A percentile compares a stretch with the other conserved stretches of the same genome.
These are phyloP conservation scores for Scaptomyza reducta DNA, from an alignment of 2,888 invertebrate species.

Conservation along the genomic window DNA sequence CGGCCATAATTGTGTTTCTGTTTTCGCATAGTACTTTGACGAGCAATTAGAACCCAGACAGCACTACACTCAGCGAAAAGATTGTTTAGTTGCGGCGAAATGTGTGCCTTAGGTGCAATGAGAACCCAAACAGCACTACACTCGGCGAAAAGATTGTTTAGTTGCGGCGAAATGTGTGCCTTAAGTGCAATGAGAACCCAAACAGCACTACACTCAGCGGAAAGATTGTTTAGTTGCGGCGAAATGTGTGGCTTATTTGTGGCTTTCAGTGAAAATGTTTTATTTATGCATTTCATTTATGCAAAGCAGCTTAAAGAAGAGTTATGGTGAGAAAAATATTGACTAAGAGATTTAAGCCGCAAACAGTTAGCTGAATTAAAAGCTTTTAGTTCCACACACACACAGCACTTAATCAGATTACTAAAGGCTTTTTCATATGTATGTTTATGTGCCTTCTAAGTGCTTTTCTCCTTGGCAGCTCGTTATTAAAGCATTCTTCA, in stretches of 20 bases:
- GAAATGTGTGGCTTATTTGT: not conserved
- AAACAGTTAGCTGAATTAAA: not conserved
- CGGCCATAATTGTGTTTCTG: no score
- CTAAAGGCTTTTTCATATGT: not conserved
- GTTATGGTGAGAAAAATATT: not conserved
- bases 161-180: not conserved
- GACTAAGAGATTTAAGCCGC: not conserved
- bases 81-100: not conserved
- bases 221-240: not conserved
- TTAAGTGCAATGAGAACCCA: not conserved
- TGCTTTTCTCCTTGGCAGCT: not conserved
- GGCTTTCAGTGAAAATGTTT: not conserved
- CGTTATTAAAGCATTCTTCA: no score
- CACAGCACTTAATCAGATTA: not conserved
- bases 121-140: not conserved
- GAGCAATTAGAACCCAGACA: not conserved
- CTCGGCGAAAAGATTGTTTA: not conserved
- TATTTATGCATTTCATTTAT: no score
- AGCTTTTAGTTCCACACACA: not conserved
- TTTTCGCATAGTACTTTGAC: not conserved
- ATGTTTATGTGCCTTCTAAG: not conserved
- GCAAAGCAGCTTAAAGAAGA: not conserved
- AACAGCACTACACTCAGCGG: not conserved
- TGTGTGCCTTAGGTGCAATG: not conserved
- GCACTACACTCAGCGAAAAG: not conserved